These are phyloP conservation scores for Procambarus clarkii DNA, from an alignment of 1,140 invertebrate species.

Conservation along the genomic window DNA sequence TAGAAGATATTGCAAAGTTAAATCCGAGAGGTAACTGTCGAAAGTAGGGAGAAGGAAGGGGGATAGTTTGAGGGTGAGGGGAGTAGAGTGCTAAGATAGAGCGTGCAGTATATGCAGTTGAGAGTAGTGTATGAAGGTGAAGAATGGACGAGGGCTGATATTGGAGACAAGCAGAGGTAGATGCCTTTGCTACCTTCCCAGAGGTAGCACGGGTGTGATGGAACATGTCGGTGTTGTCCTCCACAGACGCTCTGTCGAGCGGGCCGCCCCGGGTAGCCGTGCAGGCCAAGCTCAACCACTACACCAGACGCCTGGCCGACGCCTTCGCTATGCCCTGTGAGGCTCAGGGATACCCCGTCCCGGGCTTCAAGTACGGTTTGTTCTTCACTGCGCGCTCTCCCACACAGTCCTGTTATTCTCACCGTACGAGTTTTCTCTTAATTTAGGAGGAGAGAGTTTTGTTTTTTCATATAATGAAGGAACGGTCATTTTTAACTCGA, in stretches of 20 bases:
- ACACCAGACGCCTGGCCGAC: conserved; percentile 9
- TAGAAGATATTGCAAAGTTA: too few species aligned
- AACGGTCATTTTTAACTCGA: too few species aligned
- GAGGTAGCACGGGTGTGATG: background rate
- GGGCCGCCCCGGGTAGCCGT: conserved; percentile 15
- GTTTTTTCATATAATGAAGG: conserved; percentile 1
- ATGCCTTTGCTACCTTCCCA: too few species aligned
- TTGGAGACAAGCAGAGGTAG: too few species aligned
- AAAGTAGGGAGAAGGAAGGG: too few species aligned
- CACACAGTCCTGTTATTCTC: background rate
- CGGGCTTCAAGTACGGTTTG: conserved; percentile 38
- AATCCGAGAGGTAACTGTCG: too few species aligned
- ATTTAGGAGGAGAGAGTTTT: background rate
- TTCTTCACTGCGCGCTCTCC: background rate
- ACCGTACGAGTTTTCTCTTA: too few species aligned
- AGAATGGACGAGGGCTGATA: too few species aligned
- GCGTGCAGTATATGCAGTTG: too few species aligned
- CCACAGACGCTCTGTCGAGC: conserved; percentile 27
- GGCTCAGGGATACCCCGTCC: conserved; percentile 67
- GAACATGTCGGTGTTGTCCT: background rate
- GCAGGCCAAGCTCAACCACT: conserved; percentile 32
- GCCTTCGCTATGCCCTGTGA: conserved; percentile 53
- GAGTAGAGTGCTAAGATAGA: too few species aligned
- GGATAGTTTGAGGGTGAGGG: too few species aligned
- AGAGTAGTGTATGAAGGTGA: too few species aligned